phyloP scores from a whole-genome alignment of 2,888 invertebrate genomes.

The Papilio elwesi region DNA sequence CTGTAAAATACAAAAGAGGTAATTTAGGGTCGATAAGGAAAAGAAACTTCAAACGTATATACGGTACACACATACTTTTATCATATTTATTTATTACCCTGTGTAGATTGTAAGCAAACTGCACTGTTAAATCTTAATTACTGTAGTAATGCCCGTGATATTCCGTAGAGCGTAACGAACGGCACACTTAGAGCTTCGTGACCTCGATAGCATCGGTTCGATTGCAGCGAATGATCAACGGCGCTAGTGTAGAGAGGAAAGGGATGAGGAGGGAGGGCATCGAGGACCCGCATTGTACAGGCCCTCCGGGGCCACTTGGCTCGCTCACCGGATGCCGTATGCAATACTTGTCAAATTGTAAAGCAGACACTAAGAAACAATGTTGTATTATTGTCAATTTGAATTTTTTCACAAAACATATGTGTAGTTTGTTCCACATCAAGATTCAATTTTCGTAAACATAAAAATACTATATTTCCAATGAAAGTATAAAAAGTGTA shows the following conservation, averaged over 20 bases:
- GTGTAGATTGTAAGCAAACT: not conserved
- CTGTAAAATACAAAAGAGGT: too few relatives aligned
- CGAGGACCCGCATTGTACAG: conserved; percentile 25
- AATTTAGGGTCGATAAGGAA: too few relatives aligned
- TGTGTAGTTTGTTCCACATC: not conserved
- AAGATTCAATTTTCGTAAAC: too few relatives aligned
- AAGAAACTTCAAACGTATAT: too few relatives aligned
- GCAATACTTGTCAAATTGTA: conserved; percentile 23
- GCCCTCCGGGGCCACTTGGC: conserved; percentile 30
- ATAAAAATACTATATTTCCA: too few relatives aligned
- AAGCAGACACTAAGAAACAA: conserved; percentile 5
- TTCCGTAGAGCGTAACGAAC: conserved; percentile 7
- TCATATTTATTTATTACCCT: not conserved
- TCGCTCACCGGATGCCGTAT: conserved; percentile 25
- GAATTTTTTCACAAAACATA: not conserved
- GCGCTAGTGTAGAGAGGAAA: not conserved
- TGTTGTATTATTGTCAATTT: not conserved
- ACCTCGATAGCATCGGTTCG: conserved; percentile 32
- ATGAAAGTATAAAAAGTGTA: too few relatives aligned
- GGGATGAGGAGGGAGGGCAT: not conserved
- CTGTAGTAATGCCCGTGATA: not conserved
- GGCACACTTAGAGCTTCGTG: conserved; percentile 21
- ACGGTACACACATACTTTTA: too few relatives aligned
- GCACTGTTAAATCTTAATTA: conserved; percentile 16
- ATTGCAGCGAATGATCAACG: conserved; percentile 32